phyloP scores from a whole-genome alignment of 92 coral and sea anemone species.

The Heteractis magnifica region DNA sequence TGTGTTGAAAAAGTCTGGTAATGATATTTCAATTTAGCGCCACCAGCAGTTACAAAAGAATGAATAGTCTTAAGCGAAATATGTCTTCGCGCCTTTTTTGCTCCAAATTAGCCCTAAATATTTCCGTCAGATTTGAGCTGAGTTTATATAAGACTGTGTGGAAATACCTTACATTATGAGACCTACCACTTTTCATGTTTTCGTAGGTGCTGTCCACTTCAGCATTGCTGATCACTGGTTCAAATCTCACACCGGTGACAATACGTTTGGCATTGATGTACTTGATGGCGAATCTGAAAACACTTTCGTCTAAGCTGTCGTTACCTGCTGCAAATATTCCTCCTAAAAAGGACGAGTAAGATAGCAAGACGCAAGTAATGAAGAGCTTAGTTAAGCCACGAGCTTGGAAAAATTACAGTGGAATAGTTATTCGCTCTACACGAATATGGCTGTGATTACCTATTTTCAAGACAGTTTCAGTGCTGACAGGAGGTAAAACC shows the following conservation, averaged over 20 bases:
- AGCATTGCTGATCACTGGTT: slow-evolving; percentile 46
- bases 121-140: no score
- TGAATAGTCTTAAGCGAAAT: no score
- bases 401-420: not conserved
- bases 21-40: no score
- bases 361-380: no score
- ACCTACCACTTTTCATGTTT: slow-evolving; percentile 58
- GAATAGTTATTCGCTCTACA: not conserved
- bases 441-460: slow-evolving; percentile 7
- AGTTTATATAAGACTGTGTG: no score
- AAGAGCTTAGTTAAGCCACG: no score
- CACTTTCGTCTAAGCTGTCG: slow-evolving; percentile 46
- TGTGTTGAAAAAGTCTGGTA: no score
- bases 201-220: slow-evolving; percentile 41
- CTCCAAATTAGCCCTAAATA: no score
- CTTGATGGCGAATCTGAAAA: slow-evolving; percentile 59
- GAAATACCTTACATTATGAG: no score
- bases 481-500: not conserved
- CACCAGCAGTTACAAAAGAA: no score
- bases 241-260: slow-evolving; percentile 28
- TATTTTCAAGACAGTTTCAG: slow-evolving; percentile 2
- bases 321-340: slow-evolving; percentile 49
- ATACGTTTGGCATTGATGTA: slow-evolving; percentile 32
- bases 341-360: slow-evolving; percentile 21
- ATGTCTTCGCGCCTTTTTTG: no score